Base-by-base conservation (phyloP, 2,797 vertebrate species). In the Phyllotis vaccarum region DNA sequence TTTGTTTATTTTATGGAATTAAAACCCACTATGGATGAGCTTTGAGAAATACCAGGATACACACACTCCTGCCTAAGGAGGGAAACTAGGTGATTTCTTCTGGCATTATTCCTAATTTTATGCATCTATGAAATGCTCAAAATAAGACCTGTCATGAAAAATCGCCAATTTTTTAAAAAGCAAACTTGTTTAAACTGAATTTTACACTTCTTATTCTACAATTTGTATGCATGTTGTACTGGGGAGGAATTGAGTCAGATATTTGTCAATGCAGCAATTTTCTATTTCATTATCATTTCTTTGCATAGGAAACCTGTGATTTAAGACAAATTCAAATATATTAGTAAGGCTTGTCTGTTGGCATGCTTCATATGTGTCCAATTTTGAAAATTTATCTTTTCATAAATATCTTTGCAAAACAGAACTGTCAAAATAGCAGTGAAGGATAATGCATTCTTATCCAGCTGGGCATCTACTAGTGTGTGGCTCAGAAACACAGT, bases 231-330 rank as follows among this genome's bases (percentile, higher is more conserved):
- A 24, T 40, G 88, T 19, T 92, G 37, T 90, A 46, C 64, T 68
- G 34, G 78, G 62, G 5, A 90, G 37, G 14, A 90, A 95, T 56
- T 60, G 10, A 95, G 82, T 89, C 89, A 83, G 74, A 79, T 52
- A 95, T 49, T 92, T 91, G 66, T 70, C 92, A 95, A 93, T 87
- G 79, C 22, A 76, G 1, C 43, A 24, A 34, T 78, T 60, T 75
- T n/a, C 40, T 78, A 49, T 24, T 76, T 76, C 46, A 5, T 95
- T 95, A 91, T 64, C 43, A 43, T 89, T 95, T 85, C 40, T 58
- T 94, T 96, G 95, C n/a, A 27, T 97, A 90, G 56, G 46, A 91
- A 95, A 93, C 75, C 97, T 97, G 97, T 97, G 95, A 91, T 96
- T 2, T 14, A 97, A 66, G 52, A 97, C 93, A 97, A 95, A 7